phyloP scores from a whole-genome alignment of 2,113 vertebrate species.

The Salminus brasiliensis region DNA sequence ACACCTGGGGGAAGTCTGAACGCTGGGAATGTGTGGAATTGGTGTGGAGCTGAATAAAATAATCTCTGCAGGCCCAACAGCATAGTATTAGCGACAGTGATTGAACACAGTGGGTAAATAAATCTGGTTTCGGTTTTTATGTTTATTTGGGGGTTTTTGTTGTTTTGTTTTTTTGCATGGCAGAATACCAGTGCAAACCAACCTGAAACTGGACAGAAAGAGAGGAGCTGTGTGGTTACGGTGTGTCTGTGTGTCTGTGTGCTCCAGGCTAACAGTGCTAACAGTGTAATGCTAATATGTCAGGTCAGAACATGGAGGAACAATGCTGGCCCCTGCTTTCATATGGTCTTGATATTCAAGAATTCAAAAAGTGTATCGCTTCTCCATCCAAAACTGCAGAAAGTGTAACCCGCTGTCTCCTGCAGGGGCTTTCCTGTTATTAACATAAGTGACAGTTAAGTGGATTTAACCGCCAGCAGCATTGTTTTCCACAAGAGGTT shows the following conservation, averaged over 20 bases:
- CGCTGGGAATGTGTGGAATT: background rate
- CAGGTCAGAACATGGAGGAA: too few species aligned
- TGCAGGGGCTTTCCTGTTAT: background rate
- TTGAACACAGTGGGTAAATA: background rate
- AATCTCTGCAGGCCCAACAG: background rate
- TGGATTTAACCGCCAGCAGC: background rate
- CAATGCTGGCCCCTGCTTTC: too few species aligned
- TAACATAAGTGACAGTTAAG: background rate
- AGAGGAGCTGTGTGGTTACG: background rate
- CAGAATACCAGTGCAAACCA: background rate
- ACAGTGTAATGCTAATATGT: background rate
- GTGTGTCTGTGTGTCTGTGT: background rate
- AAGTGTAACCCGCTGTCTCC: background rate
- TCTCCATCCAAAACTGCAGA: background rate
- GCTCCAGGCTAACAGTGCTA: too few species aligned
- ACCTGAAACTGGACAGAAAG: too few species aligned
- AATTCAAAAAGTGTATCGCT: background rate
- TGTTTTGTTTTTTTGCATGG: background rate
- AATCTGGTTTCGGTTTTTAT: background rate
- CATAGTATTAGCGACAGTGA: background rate
- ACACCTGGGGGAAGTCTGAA: conserved; percentile 18
- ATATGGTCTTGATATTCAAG: too few species aligned
- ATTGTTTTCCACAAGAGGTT: background rate
- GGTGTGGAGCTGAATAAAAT: background rate
- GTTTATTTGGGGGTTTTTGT: background rate